Evolutionary conservation across 2,888 invertebrate genomes (phyloP), one percentile per base, ranked within the genome.

Genomic region (Salticus scenicus): DNA sequence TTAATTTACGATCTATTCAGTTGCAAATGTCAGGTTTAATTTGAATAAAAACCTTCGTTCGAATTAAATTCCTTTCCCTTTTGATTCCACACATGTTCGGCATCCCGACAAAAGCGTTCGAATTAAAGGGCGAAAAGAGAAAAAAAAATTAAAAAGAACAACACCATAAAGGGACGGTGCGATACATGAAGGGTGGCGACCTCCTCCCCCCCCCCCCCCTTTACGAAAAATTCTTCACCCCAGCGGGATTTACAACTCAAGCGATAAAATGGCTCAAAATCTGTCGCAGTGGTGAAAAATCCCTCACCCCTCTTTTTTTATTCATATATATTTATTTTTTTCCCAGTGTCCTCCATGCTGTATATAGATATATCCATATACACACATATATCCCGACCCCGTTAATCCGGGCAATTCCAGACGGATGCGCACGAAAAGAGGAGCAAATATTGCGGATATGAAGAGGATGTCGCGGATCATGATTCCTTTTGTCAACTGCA

Each of bases 361-460:
- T 57, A 31, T 73, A 69, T 73, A 57, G 27, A 74, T 74, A 81
- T 81, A 81, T 69, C 47, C 42, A 74, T 74, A 74, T 37, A 69
- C 14, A 73, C 14, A 10, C 28, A n/a, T 17, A 57, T 24, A 12
- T 17, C 12, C 63, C 7, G 28, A 14, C 37, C 20, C 73, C 47
- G 67, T 69, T 84, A 84, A 84, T 84, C 84, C 84, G 24, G 69
- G 4, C 57, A 4, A 57, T 84, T 84, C 84, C 77, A 57, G 66
- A 17, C 74, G 73, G 67, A 77, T 78, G 78, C 51, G 12, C 30
- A 2, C 28, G 51, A 47, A 85, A 74, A 75, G 85, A 51, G 79
- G 66, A 69, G 74, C 85, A 85, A 85, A 85, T 85, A 85, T 85
- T 85, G 85, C 79, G 85, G 78, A 85, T 85, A 85, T 85, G 85